These are phyloP conservation scores for Lithobius niger DNA, from an alignment of 1,140 invertebrate genomes.

Conservation along the genomic window DNA sequence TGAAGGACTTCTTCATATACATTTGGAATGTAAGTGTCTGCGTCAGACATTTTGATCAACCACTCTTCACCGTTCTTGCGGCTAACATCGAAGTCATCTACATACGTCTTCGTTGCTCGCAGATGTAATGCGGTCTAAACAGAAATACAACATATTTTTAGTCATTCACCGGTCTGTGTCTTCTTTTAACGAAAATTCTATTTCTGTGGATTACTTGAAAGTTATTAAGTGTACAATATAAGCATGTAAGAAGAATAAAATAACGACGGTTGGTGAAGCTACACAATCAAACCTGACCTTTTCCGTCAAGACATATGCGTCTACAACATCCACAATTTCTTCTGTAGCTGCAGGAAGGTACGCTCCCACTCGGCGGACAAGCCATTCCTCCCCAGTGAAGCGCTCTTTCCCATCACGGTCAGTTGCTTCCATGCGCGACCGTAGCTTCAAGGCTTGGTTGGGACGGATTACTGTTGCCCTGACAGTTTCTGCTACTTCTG, in stretches of 20 bases:
- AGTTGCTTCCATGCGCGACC: slow-evolving; percentile 34
- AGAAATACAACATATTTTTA: background rate
- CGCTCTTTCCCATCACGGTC: slow-evolving; percentile 32
- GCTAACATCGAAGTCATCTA: slow-evolving; percentile 32
- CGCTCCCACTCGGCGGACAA: slow-evolving; percentile 36
- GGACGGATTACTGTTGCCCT: slow-evolving; percentile 33
- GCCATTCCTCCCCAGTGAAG: slow-evolving; percentile 40
- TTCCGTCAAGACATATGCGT: slow-evolving; percentile 38
- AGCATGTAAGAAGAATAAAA: too few relatives aligned
- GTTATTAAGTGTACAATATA: too few relatives aligned
- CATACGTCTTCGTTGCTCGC: slow-evolving; percentile 34
- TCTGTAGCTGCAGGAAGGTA: slow-evolving; percentile 41
- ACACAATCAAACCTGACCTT: too few relatives aligned
- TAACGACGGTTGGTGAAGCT: background rate
- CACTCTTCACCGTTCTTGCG: slow-evolving; percentile 42
- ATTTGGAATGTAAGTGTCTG: slow-evolving; percentile 38
- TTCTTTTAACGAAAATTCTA: too few relatives aligned
- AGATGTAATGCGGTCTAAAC: slow-evolving; percentile 37
- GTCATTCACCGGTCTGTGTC: too few relatives aligned
- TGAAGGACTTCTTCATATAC: slow-evolving; percentile 40
- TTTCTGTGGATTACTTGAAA: too few relatives aligned
- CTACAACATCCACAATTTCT: slow-evolving; percentile 35
- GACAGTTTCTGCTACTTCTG: slow-evolving; percentile 32
- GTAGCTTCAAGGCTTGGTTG: slow-evolving; percentile 36
- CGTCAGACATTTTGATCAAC: slow-evolving; percentile 35